Percentiles rank a stretch among this genome's conserved stretches.
Evolutionary conservation across 2,888 invertebrate species (phyloP).

Genomic region (Cremastobaeus sp.): DNA sequence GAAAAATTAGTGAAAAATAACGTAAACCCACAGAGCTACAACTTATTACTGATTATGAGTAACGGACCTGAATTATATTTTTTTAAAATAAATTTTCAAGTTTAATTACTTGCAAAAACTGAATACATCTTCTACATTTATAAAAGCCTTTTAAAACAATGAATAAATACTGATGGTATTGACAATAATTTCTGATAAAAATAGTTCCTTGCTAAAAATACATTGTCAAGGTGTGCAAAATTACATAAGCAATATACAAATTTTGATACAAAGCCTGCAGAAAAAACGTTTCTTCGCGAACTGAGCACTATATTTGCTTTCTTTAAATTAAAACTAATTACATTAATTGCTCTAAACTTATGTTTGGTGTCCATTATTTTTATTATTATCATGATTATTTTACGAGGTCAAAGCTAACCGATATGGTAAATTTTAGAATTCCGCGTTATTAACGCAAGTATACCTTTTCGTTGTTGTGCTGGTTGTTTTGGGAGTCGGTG

Average conservation of each 20-base stretch:
- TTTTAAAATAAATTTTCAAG: not conserved
- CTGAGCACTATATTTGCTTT: not conserved
- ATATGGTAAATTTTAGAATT: too few relatives aligned
- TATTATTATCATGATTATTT: too few relatives aligned
- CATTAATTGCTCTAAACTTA: too few relatives aligned
- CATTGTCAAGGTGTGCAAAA: slow-evolving; percentile 53
- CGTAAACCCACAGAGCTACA: too few relatives aligned
- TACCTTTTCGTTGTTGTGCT: slow-evolving; percentile 78
- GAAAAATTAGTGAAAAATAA: too few relatives aligned
- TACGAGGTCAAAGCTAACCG: too few relatives aligned
- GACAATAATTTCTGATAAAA: slow-evolving; percentile 49
- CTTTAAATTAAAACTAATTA: too few relatives aligned
- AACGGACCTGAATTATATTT: not conserved
- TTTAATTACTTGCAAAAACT: too few relatives aligned
- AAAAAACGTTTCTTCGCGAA: not conserved
- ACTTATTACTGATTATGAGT: too few relatives aligned
- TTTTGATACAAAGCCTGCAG: slow-evolving; percentile 39
- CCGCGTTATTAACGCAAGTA: not conserved
- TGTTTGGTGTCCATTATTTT: too few relatives aligned
- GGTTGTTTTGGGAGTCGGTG: slow-evolving; percentile 81
- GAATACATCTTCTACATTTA: too few relatives aligned
- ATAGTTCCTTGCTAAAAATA: slow-evolving; percentile 57
- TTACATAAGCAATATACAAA: slow-evolving; percentile 55
- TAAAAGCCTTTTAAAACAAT: slow-evolving; percentile 5
- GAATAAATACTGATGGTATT: slow-evolving; percentile 17